Conservation (phyloP, 2,113 vertebrate genomes). For the Syrmaticus mikado region DNA sequence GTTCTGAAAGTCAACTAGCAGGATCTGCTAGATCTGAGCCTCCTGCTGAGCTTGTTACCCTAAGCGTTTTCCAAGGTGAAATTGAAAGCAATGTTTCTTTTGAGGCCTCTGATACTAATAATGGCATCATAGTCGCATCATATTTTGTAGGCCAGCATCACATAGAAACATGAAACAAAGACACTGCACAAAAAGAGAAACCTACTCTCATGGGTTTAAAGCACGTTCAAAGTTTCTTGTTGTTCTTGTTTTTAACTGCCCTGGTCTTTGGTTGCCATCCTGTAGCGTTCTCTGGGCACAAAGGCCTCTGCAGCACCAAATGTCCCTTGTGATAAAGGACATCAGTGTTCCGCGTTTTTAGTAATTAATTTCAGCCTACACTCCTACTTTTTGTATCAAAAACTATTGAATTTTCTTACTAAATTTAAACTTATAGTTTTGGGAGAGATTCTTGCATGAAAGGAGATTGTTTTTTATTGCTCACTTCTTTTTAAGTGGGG, state of each 20-base stretch:
- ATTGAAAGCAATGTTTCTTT: slow-evolving; percentile 3
- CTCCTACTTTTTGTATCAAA: not conserved
- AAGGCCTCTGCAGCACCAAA: not conserved
- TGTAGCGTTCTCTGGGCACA: not conserved
- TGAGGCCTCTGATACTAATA: not conserved
- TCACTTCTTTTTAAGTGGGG: not conserved
- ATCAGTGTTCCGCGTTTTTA: not conserved
- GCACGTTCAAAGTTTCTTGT: not conserved
- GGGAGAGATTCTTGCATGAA: not conserved
- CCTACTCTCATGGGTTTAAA: not conserved
- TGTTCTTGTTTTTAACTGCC: not conserved
- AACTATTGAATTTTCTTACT: not conserved
- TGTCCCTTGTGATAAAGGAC: not conserved
- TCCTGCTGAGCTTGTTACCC: slow-evolving; percentile 31
- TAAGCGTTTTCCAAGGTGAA: slow-evolving; percentile 21
- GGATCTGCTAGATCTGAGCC: slow-evolving; percentile 3
- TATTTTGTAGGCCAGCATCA: not conserved
- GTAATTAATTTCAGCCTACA: not conserved
- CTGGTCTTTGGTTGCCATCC: not conserved
- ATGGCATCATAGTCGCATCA: not conserved
- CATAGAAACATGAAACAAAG: not conserved
- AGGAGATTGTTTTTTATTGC: not conserved
- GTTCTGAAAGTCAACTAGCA: not conserved
- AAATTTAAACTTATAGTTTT: not conserved
- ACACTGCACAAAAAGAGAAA: not conserved